Conservation (phyloP, 2,888 invertebrate genomes). For the Pardosa pseudoannulata region DNA sequence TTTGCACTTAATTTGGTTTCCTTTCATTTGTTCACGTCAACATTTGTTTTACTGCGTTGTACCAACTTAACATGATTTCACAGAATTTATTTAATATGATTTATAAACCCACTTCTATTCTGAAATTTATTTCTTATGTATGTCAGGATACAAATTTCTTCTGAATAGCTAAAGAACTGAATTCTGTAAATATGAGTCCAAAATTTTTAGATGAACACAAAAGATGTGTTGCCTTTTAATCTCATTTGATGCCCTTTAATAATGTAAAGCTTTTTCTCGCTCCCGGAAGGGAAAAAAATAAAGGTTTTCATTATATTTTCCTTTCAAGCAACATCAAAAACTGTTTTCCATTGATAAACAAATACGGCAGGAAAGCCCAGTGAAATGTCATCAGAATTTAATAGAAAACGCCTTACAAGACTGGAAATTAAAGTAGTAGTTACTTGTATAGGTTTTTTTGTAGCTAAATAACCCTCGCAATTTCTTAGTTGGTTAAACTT, state of each 20-base stretch:
- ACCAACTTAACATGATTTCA: too few species aligned
- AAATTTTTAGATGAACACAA: neutral
- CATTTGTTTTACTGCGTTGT: too few species aligned
- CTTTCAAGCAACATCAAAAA: neutral
- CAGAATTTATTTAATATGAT: neutral
- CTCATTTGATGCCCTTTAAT: neutral
- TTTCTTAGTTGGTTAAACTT: constrained; percentile 68
- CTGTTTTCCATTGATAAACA: neutral
- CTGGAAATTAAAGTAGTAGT: constrained; percentile 15
- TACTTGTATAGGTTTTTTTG: neutral
- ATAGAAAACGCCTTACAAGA: neutral
- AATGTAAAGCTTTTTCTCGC: neutral
- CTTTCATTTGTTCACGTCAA: too few species aligned
- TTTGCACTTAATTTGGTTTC: too few species aligned
- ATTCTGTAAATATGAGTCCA: neutral
- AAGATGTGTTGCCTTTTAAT: neutral
- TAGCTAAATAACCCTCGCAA: constrained; percentile 45
- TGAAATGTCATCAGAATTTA: neutral
- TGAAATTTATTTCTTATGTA: neutral
- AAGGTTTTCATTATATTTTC: neutral
- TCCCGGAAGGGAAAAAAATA: neutral
- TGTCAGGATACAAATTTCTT: neutral
- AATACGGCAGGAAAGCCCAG: neutral
- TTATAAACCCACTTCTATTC: neutral
- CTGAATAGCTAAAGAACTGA: neutral